Base-by-base conservation (phyloP, 2,113 vertebrate species). In the Zosterops hypoxanthus region DNA sequence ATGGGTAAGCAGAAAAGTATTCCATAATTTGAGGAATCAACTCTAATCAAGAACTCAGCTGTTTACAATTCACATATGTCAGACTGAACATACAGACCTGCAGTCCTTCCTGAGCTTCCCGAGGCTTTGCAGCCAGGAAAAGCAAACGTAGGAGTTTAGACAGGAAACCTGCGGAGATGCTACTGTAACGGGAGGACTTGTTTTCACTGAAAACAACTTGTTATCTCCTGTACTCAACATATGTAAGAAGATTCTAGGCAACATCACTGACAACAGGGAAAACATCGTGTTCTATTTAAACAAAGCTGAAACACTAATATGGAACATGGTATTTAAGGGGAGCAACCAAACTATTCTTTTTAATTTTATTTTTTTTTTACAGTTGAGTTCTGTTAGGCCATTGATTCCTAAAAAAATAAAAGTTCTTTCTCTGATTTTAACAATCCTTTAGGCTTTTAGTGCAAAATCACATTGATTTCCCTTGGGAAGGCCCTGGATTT, bases 401-500 rank as follows among this genome's bases (percentile, higher is more conserved):
- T 98, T 98, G 98, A 98, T 98, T 98, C 97, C 98, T 98, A 98
- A 97, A 98, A 98, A 98, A 98, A 98, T 98, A 98, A 98, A 98
- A 98, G 94, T 97, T 97, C 95, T 97, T 90, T 98, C 97, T 98
- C 96, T 97, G 97, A 97, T 98, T 98, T 98, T 97, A 97, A 97
- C 96, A 98, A 97, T 98, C 98, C 97, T 96, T 97, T 97, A 97
- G 97, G 84, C 89, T 97, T 97, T 96, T 97, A 98, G 98, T 98
- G 98, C 98, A 98, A 98, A 98, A 98, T 98, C 98, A 98, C 98
- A 98, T 98, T 90, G 98, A 99, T 98, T 99, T 98, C 97, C 99
- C 99, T 98, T 98, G 99, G 93, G 99, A 99, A 92, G 99, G 98
- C 95, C 99, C 99, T 36, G 99, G 98, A 97, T 98, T 99, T 98